A percentile compares a stretch with the other conserved stretches of the same genome.
Conservation (phyloP, 2,888 invertebrate genomes). For the Candidula unifasciata region DNA sequence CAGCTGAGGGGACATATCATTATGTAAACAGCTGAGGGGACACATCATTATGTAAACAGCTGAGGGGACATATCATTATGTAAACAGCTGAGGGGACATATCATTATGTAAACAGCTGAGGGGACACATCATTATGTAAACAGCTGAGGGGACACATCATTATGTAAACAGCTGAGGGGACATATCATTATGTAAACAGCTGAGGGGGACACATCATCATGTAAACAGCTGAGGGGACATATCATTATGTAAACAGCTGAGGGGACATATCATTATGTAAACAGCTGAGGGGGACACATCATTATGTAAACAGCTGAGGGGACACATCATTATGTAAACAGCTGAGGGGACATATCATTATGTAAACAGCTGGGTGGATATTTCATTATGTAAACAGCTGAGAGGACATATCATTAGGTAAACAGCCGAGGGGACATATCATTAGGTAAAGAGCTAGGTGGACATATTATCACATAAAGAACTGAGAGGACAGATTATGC, state of each 20-base stretch:
- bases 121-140: constrained; percentile 59
- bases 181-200: constrained; percentile 63
- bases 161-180: constrained; percentile 65
- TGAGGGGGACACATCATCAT: constrained; percentile 61
- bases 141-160: constrained; percentile 61
- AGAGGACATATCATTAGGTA: constrained; percentile 59
- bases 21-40: constrained; percentile 65
- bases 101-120: constrained; percentile 67
- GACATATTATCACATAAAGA: constrained; percentile 61
- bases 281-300: constrained; percentile 60
- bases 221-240: constrained; percentile 62
- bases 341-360: constrained; percentile 61
- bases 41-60: constrained; percentile 63
- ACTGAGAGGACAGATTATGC: constrained; percentile 63
- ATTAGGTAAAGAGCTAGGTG: constrained; percentile 67
- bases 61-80: constrained; percentile 61
- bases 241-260: constrained; percentile 66
- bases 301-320: constrained; percentile 66
- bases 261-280: constrained; percentile 60
- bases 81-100: constrained; percentile 62
- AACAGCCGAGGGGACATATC: constrained; percentile 61
- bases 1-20: constrained; percentile 61
- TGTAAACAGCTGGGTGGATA: too few relatives aligned
- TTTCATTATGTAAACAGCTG: constrained; percentile 69
- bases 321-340: constrained; percentile 61